These are phyloP conservation scores for Nylanderia fulva DNA, from an alignment of 1,140 invertebrate species.

Conservation along the genomic window DNA sequence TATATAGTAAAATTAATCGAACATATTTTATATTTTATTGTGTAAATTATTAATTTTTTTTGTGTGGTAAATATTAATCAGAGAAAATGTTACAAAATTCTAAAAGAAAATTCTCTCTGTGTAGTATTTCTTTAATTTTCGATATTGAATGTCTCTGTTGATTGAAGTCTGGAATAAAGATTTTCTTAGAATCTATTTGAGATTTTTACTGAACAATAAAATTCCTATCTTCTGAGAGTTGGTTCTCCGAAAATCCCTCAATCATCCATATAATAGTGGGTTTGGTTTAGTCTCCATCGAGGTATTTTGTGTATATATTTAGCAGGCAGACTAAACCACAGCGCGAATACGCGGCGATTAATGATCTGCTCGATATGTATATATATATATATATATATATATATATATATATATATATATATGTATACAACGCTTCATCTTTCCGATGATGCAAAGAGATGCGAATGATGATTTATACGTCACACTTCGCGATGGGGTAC, in stretches of 20 bases:
- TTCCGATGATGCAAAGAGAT: slow-evolving; percentile 23
- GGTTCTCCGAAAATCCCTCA: neutral
- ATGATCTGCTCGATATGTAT: slow-evolving; percentile 10
- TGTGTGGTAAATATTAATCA: too few relatives aligned
- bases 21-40: too few relatives aligned
- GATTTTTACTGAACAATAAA: neutral
- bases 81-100: too few relatives aligned
- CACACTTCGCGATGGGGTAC: neutral
- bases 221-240: neutral
- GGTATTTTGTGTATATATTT: neutral
- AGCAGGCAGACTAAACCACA: slow-evolving; percentile 15
- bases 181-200: neutral
- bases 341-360: slow-evolving; percentile 2
- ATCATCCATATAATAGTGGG: neutral
- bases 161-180: neutral
- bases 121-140: neutral
- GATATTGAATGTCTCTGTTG: neutral
- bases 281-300: slow-evolving; percentile 2
- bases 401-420: too few relatives aligned
- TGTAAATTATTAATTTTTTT: too few relatives aligned
- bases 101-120: too few relatives aligned
- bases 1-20: too few relatives aligned
- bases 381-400: too few relatives aligned
- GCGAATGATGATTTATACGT: slow-evolving; percentile 30
- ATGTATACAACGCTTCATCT: slow-evolving; percentile 19